Conservation (phyloP, 2,113 vertebrate genomes). For the Mionectes macconnelli region DNA sequence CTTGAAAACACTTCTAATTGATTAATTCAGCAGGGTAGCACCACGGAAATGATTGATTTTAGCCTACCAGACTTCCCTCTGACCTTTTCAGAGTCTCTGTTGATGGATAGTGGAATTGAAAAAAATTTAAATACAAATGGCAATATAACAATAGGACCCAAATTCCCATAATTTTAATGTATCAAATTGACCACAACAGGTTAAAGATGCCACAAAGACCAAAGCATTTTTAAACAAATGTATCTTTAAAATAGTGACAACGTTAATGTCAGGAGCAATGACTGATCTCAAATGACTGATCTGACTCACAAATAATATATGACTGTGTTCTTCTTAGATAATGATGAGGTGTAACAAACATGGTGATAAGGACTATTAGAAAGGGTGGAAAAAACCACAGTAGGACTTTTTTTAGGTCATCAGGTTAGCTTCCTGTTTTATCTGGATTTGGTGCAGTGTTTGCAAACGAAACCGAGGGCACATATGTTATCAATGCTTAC, state of each 20-base stretch:
- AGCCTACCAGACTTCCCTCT: background rate
- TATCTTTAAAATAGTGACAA: background rate
- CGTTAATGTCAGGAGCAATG: background rate
- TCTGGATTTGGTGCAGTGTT: background rate
- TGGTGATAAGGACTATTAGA: background rate
- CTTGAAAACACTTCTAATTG: background rate
- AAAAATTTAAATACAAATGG: conserved; percentile 11
- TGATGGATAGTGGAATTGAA: background rate
- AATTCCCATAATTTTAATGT: background rate
- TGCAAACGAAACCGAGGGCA: background rate
- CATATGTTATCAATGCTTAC: background rate
- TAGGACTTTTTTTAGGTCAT: background rate
- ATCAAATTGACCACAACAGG: background rate
- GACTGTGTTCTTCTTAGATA: background rate
- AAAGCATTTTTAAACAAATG: background rate
- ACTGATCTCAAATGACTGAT: background rate
- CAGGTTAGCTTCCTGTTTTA: background rate
- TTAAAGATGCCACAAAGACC: background rate
- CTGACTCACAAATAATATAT: background rate
- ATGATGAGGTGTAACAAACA: background rate
- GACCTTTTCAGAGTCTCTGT: background rate
- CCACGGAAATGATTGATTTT: conserved; percentile 37
- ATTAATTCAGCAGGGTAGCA: conserved; percentile 22
- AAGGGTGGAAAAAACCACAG: background rate
- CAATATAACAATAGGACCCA: background rate